Percentiles rank a stretch among this genome's conserved stretches.
Evolutionary conservation across 2,113 vertebrate species (phyloP).

Genomic region (Muntiacus muntjak): DNA sequence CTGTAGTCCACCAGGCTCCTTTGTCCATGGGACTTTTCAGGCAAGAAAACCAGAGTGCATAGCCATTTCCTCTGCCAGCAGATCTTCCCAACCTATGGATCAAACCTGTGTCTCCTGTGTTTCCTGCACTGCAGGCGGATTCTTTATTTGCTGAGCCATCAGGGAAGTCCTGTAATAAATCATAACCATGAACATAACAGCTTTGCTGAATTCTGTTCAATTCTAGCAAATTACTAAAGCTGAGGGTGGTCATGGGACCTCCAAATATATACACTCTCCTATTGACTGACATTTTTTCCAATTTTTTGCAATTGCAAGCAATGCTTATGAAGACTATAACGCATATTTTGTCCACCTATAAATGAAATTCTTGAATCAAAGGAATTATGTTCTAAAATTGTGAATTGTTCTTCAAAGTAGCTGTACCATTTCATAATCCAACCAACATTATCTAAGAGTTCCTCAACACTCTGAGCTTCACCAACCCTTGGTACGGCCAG

Average conservation of each 20-base stretch:
- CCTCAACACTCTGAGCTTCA: background rate
- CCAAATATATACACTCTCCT: background rate
- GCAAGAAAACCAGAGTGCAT: background rate
- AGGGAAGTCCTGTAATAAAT: background rate
- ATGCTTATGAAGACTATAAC: background rate
- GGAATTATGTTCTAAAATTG: background rate
- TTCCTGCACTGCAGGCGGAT: background rate
- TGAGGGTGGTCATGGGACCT: background rate
- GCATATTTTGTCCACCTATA: background rate
- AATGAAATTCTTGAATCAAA: background rate
- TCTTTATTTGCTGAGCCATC: background rate
- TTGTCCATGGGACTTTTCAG: background rate
- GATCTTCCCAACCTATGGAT: background rate
- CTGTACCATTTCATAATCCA: background rate
- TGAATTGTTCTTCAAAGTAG: background rate
- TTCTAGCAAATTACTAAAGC: background rate
- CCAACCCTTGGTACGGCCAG: background rate
- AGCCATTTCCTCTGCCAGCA: background rate
- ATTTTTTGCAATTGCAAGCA: background rate
- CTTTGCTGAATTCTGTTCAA: background rate
- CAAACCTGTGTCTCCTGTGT: background rate
- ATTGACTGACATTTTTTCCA: background rate
- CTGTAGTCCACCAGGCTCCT: fast-evolving
- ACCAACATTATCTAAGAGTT: background rate
- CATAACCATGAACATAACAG: background rate